Base-by-base conservation (phyloP, 2,888 invertebrate genomes). In the Hanleya hanleyi region DNA sequence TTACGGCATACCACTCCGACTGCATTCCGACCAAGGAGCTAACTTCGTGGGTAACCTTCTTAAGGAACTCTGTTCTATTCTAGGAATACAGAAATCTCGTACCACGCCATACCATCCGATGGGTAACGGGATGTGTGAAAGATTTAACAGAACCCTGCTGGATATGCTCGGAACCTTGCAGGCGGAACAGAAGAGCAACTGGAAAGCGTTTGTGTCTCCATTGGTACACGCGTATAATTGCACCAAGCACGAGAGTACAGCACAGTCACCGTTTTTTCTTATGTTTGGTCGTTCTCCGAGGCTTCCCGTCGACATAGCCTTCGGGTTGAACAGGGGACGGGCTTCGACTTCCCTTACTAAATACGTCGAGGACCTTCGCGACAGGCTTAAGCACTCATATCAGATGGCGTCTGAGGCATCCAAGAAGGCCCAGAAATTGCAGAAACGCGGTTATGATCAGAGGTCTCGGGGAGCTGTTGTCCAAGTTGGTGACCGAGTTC, bases 71-170 rank as follows among this genome's bases (percentile, higher is more conserved):
- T 72, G 70, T 41, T n/a, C n/a, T n/a, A n/a, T n/a, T n/a, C n/a
- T n/a, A n/a, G n/a, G n/a, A n/a, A n/a, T n/a, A n/a, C n/a, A n/a
- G n/a, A n/a, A n/a, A n/a, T n/a, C n/a, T n/a, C n/a, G n/a, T n/a
- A n/a, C n/a, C n/a, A n/a, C n/a, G 47, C 70, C 73, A 26, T 78
- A 77, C 33, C 79, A 79, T 68, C 79, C 77, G 0, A 69, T 69
- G 47, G 78, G 79, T 4, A 81, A 77, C 71, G 80, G 76, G 2
- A 51, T 67, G 29, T 51, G 70, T 26, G 76, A 79, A 51, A 49
- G 74, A 64, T 76, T 51, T 33, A 76, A 78, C 26, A 32, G 73
- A 36, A 76, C 76, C 15, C 57, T 78, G 4, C 33, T 76, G 7
- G 57, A 51, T 26, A 78, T 78, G 74, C 35, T 73, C 22, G 73